phyloP scores from a whole-genome alignment of 1,140 invertebrate species.

The Paracyclopina nana region DNA sequence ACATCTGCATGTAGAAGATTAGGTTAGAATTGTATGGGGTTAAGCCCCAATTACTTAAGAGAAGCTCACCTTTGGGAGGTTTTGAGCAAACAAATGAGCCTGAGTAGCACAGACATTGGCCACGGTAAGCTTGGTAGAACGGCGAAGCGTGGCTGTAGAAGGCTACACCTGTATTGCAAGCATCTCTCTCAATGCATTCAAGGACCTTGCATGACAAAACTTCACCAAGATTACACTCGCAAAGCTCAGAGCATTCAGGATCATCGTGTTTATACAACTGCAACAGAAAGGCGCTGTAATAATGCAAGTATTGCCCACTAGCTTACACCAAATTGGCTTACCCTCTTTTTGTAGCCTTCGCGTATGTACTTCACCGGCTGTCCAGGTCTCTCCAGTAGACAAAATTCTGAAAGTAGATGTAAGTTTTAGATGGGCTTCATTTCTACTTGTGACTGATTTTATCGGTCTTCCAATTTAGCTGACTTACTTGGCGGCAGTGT shows the following conservation, averaged over 20 bases:
- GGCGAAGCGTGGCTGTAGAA: constrained; percentile 72
- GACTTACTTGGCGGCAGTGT: constrained; percentile 22
- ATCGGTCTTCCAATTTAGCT: constrained; percentile 20
- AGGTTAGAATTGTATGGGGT: neutral
- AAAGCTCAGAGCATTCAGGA: constrained; percentile 56
- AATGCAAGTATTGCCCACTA: neutral
- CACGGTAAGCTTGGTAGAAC: constrained; percentile 63
- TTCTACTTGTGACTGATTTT: neutral
- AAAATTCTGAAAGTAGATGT: constrained; percentile 38
- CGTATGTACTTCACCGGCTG: constrained; percentile 47
- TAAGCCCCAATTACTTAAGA: neutral
- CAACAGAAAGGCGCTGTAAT: constrained; percentile 1
- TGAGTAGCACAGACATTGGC: constrained; percentile 69
- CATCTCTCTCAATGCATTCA: constrained; percentile 49
- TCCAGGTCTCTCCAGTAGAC: constrained; percentile 52
- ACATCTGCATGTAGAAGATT: constrained; percentile 31
- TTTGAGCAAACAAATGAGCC: constrained; percentile 75
- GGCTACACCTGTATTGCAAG: constrained; percentile 54
- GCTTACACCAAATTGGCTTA: constrained; percentile 28
- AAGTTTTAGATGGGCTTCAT: neutral
- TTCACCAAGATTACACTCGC: constrained; percentile 50
- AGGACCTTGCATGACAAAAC: constrained; percentile 59
- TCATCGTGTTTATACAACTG: constrained; percentile 67
- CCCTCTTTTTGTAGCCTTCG: constrained; percentile 47
- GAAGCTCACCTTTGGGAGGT: constrained; percentile 45